Conservation (phyloP, 1,140 invertebrate genomes). For the Polyergus mexicanus region DNA sequence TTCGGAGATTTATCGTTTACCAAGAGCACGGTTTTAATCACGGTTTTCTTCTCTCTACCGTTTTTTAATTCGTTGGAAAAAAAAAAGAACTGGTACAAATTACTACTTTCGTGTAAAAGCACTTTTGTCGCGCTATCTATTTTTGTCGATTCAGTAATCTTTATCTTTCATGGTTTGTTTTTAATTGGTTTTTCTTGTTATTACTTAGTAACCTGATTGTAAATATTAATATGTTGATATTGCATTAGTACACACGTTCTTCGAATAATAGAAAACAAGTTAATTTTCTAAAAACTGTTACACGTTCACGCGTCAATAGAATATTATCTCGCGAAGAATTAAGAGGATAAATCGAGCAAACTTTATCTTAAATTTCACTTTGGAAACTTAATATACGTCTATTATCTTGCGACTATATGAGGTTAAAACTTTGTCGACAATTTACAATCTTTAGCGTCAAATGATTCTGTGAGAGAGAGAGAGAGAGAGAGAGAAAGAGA, state of each 20-base stretch:
- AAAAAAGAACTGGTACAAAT: slow-evolving; percentile 11
- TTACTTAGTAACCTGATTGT: neutral
- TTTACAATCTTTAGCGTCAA: neutral
- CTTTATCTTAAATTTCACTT: neutral
- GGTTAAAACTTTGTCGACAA: neutral
- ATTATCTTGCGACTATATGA: neutral
- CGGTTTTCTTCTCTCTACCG: neutral
- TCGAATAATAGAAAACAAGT: neutral
- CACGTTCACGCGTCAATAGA: neutral
- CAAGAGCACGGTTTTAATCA: slow-evolving; percentile 26
- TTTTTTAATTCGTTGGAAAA: neutral
- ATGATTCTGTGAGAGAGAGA: neutral
- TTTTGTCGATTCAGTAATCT: neutral
- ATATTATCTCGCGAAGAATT: slow-evolving; percentile 11
- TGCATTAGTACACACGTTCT: neutral
- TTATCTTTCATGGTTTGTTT: neutral
- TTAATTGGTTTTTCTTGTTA: neutral
- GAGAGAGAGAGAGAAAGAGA: no score
- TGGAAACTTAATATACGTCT: slow-evolving; percentile 4
- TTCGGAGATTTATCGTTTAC: slow-evolving; percentile 37
- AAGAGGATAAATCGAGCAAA: neutral
- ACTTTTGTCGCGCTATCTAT: slow-evolving; percentile 1
- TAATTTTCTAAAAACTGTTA: slow-evolving; percentile 11
- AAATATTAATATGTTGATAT: neutral
- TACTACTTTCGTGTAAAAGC: neutral